These are phyloP conservation scores for Gymnogyps californianus DNA, from an alignment of 2,113 vertebrate genomes.

Conservation along the genomic window DNA sequence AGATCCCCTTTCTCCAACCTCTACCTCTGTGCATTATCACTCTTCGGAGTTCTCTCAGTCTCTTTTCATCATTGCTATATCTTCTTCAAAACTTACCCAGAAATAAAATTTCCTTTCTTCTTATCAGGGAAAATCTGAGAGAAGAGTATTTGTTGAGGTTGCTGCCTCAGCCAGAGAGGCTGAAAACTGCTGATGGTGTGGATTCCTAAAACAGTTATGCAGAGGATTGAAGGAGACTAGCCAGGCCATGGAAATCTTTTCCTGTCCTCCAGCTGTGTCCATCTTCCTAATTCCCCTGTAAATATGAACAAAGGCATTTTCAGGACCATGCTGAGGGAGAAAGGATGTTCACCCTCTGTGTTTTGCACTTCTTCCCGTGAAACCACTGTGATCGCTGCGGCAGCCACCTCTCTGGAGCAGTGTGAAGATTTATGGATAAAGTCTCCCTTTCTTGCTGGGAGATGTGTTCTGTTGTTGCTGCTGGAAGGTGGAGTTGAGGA, in stretches of 20 bases:
- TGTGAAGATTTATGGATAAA: background rate
- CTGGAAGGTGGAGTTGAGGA: background rate
- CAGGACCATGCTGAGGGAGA: background rate
- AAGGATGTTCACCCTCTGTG: background rate
- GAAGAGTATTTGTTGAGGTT: background rate
- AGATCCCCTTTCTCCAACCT: background rate
- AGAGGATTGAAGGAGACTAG: background rate
- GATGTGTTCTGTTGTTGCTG: background rate
- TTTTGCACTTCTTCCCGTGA: background rate
- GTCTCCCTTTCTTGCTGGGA: background rate
- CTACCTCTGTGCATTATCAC: background rate
- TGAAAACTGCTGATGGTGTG: background rate
- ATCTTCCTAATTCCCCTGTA: background rate
- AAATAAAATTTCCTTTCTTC: background rate
- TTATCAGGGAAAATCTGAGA: background rate
- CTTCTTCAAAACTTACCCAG: background rate
- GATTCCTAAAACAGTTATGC: background rate
- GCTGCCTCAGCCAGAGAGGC: background rate
- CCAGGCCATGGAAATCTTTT: background rate
- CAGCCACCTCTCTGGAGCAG: background rate
- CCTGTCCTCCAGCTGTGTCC: no score
- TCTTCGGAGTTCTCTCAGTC: background rate
- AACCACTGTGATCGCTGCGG: background rate
- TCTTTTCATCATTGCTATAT: background rate
- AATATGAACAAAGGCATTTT: background rate